Percentiles rank a stretch among this genome's conserved stretches.
phyloP scores from a whole-genome alignment of 2,797 vertebrate genomes.

The Pseudopleuronectes americanus region DNA sequence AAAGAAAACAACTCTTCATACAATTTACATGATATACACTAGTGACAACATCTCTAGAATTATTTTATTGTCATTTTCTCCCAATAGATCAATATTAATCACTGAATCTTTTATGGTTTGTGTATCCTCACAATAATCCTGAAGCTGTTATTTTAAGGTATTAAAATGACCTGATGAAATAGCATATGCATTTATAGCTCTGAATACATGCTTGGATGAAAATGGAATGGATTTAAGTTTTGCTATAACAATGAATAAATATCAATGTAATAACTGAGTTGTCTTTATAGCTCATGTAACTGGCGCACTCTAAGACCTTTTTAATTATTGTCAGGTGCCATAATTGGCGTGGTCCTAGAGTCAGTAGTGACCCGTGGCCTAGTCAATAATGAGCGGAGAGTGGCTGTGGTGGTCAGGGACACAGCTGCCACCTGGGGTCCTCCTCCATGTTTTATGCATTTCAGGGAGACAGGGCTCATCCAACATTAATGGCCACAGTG shows the following conservation, averaged over 20 bases:
- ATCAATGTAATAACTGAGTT: slow-evolving; percentile 27
- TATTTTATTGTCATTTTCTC: too few relatives aligned
- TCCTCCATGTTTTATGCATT: slow-evolving; percentile 66
- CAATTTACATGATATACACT: too few relatives aligned
- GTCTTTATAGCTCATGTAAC: slow-evolving; percentile 16
- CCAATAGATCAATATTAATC: too few relatives aligned
- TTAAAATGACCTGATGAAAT: not conserved
- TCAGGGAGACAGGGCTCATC: slow-evolving; percentile 69
- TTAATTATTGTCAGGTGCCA: slow-evolving; percentile 47
- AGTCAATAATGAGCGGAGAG: slow-evolving; percentile 70
- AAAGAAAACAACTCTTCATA: too few relatives aligned
- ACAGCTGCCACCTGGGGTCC: slow-evolving; percentile 69
- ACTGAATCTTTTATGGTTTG: too few relatives aligned
- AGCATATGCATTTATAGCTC: slow-evolving; percentile 9
- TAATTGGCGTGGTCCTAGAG: slow-evolving; percentile 34
- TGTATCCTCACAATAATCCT: too few relatives aligned
- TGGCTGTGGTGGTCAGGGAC: slow-evolving; percentile 36
- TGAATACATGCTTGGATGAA: slow-evolving; percentile 14
- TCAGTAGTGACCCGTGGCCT: slow-evolving; percentile 43
- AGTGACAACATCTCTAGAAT: too few relatives aligned
- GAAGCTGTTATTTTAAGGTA: too few relatives aligned
- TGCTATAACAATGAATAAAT: slow-evolving; percentile 36
- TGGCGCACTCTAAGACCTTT: slow-evolving; percentile 27
- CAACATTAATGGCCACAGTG: slow-evolving; percentile 79
- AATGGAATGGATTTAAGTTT: slow-evolving; percentile 35